Percentiles rank a stretch among this genome's conserved stretches.
phyloP scores from a whole-genome alignment of 2,113 vertebrate species.

The Tragelaphus scriptus region DNA sequence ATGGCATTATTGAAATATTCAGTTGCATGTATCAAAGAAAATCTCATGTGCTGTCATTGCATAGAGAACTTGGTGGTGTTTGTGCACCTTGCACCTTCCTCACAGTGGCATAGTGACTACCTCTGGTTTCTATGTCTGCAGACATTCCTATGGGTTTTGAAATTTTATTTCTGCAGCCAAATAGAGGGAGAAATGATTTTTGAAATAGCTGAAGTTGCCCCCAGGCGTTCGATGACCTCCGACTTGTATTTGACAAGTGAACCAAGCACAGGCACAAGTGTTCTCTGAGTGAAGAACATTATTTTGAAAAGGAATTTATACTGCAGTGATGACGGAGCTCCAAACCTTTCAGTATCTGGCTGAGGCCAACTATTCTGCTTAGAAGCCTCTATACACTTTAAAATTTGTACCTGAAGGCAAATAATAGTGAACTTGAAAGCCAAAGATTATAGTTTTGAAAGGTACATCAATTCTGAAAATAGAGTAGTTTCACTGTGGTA shows the following conservation, averaged over 20 bases:
- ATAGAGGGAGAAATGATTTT: constrained; percentile 83
- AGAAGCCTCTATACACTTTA: constrained; percentile 80
- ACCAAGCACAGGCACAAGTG: constrained; percentile 79
- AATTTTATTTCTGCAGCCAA: constrained; percentile 79
- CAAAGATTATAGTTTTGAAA: constrained; percentile 83
- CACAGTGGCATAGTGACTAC: not conserved
- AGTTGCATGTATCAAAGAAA: not conserved
- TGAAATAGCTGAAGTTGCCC: constrained; percentile 78
- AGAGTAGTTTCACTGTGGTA: constrained; percentile 72
- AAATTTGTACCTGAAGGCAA: constrained; percentile 81
- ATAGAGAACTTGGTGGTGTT: not conserved
- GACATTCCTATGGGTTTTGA: constrained; percentile 75
- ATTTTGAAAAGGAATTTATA: constrained; percentile 84
- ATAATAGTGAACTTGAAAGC: constrained; percentile 83
- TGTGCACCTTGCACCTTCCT: not conserved
- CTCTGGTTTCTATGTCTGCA: constrained; percentile 68
- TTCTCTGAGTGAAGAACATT: constrained; percentile 82
- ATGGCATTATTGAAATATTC: not conserved
- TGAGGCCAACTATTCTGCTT: constrained; percentile 80
- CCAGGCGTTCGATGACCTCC: constrained; percentile 78
- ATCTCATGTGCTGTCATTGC: not conserved
- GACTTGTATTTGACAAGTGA: constrained; percentile 89
- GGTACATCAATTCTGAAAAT: constrained; percentile 83
- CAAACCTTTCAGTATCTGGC: constrained; percentile 77
- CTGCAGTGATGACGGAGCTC: constrained; percentile 79